Percentiles rank a stretch among this genome's conserved stretches.
Evolutionary conservation across 2,113 vertebrate species (phyloP).

Genomic region (Turdus rufiventris): DNA sequence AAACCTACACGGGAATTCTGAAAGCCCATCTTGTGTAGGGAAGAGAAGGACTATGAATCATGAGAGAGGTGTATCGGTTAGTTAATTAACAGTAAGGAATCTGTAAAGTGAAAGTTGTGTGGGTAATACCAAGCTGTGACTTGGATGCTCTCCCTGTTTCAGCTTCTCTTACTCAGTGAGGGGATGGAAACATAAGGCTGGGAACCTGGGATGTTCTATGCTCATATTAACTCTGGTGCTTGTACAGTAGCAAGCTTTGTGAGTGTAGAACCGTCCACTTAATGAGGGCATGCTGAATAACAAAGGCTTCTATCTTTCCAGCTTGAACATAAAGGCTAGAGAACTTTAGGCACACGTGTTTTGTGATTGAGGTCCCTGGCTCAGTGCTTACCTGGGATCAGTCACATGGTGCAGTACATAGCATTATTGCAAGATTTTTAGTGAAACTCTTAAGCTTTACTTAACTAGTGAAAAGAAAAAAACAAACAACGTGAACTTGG

Average conservation of each 20-base stretch:
- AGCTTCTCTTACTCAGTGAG: background rate
- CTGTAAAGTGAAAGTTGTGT: background rate
- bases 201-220: background rate
- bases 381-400: background rate
- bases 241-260: background rate
- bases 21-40: background rate
- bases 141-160: background rate
- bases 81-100: background rate
- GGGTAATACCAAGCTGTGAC: background rate
- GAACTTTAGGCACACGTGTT: background rate
- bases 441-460: background rate
- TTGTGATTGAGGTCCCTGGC: background rate
- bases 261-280: background rate
- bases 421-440: background rate
- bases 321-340: background rate
- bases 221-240: background rate
- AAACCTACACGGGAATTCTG: fast-evolving
- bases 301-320: background rate
- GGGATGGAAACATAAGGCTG: background rate
- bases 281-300: background rate
- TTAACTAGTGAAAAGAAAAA: background rate
- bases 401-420: background rate
- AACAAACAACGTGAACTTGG: fast-evolving
- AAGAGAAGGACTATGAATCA: background rate
- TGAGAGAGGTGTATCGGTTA: background rate